phyloP scores from a whole-genome alignment of 2,113 vertebrate genomes.

The Thinocorus orbignyianus region DNA sequence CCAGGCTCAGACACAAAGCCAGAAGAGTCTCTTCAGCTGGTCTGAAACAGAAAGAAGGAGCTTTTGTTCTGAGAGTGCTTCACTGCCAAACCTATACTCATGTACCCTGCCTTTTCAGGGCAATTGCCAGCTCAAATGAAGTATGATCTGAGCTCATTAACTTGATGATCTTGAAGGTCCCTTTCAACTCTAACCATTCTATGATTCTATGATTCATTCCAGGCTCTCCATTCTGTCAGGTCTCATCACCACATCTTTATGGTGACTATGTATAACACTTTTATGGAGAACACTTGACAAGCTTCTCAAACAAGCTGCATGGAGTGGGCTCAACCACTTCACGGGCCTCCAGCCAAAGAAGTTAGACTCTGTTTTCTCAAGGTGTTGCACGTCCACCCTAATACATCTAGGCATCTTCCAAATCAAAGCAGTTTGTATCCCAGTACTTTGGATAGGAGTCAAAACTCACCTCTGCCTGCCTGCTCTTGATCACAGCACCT shows the following conservation, averaged over 20 bases:
- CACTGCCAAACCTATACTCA: background rate
- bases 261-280: background rate
- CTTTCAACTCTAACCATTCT: no score
- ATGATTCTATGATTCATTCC: no score
- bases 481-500: background rate
- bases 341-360: background rate
- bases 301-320: background rate
- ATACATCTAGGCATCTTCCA: background rate
- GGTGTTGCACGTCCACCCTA: background rate
- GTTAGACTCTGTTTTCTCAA: background rate
- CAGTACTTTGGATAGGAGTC: background rate
- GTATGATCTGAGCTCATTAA: background rate
- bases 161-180: no score
- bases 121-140: background rate
- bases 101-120: background rate
- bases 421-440: background rate
- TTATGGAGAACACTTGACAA: background rate
- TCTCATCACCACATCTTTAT: background rate
- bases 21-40: background rate
- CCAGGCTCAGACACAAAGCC: background rate
- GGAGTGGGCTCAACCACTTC: background rate
- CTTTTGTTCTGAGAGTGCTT: background rate
- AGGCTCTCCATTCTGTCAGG: background rate
- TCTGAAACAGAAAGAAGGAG: background rate
- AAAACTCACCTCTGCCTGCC: background rate